Evolutionary conservation across 2,888 invertebrate genomes (phyloP).

Genomic region (Keiferia lycopersicella): DNA sequence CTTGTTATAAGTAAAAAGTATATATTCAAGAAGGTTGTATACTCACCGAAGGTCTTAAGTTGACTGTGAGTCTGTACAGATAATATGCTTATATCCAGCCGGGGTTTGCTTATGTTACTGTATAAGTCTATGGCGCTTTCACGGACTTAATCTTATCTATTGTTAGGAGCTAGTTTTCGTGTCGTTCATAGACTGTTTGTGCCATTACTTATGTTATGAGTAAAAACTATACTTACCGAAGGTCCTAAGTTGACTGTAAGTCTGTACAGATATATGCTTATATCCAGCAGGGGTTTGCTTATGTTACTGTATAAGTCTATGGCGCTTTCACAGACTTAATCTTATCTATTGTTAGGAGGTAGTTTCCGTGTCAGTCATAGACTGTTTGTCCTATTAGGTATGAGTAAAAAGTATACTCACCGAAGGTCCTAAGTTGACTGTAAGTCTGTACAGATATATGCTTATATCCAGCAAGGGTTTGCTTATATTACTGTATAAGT

Average conservation of each 20-base stretch:
- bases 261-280: conserved; percentile 95
- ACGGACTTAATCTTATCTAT: conserved; percentile 98
- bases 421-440: conserved; percentile 91
- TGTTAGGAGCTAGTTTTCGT: conserved; percentile 96
- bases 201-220: background rate
- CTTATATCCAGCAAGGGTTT: conserved; percentile 97
- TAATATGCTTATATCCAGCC: conserved; percentile 97
- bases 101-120: conserved; percentile 97
- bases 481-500: conserved; percentile 97
- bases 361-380: conserved; percentile 91
- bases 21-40: no score
- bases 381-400: background rate
- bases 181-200: conserved; percentile 75
- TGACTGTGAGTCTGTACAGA: conserved; percentile 92
- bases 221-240: conserved; percentile 75
- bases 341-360: conserved; percentile 96
- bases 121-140: conserved; percentile 97
- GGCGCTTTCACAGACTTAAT: conserved; percentile 97
- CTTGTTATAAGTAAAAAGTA: background rate
- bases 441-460: conserved; percentile 95
- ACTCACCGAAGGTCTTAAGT: conserved; percentile 89
- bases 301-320: conserved; percentile 98
- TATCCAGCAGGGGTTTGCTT: conserved; percentile 97
- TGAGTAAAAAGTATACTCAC: conserved; percentile 64
- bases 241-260: conserved; percentile 93